A percentile compares a stretch with the other conserved stretches of the same genome.
Evolutionary conservation across 2,888 invertebrate genomes (phyloP).

Genomic region (Parnassius apollo): DNA sequence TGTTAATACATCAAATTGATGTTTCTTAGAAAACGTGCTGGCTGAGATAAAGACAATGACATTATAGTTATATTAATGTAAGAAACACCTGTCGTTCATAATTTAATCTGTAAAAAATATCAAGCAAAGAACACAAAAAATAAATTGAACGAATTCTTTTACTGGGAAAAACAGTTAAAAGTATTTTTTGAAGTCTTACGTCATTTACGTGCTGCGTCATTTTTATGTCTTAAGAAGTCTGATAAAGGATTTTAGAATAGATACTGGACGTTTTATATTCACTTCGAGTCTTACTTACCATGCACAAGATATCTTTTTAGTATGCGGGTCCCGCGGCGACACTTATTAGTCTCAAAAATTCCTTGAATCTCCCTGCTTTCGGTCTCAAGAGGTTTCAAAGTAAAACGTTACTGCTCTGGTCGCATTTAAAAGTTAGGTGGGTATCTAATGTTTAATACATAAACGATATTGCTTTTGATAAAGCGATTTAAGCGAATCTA

Average conservation of each 20-base stretch:
- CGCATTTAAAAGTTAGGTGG: conserved; percentile 68
- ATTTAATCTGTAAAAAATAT: conserved; percentile 13
- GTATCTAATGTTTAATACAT: conserved; percentile 76
- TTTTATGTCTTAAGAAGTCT: conserved; percentile 43
- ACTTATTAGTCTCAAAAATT: conserved; percentile 80
- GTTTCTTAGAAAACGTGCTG: conserved; percentile 13
- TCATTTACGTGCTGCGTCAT: conserved; percentile 26
- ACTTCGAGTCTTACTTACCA: conserved; percentile 63
- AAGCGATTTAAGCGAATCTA: conserved; percentile 77
- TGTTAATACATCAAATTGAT: conserved; percentile 18
- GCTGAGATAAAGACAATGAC: not conserved
- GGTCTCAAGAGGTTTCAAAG: conserved; percentile 55
- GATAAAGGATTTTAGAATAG: conserved; percentile 63
- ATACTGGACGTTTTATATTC: conserved; percentile 71
- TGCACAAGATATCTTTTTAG: conserved; percentile 70
- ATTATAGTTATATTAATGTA: not conserved
- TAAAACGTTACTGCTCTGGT: conserved; percentile 57
- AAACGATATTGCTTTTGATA: conserved; percentile 78
- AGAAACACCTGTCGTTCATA: conserved; percentile 5
- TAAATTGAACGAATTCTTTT: conserved; percentile 10
- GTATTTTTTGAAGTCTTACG: conserved; percentile 17
- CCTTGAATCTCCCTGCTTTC: conserved; percentile 60
- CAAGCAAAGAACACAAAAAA: conserved; percentile 4
- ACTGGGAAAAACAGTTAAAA: conserved; percentile 13
- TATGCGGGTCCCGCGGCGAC: conserved; percentile 69